These are phyloP conservation scores for Megaceryle alcyon DNA, from an alignment of 2,797 vertebrate species.

Conservation along the genomic window DNA sequence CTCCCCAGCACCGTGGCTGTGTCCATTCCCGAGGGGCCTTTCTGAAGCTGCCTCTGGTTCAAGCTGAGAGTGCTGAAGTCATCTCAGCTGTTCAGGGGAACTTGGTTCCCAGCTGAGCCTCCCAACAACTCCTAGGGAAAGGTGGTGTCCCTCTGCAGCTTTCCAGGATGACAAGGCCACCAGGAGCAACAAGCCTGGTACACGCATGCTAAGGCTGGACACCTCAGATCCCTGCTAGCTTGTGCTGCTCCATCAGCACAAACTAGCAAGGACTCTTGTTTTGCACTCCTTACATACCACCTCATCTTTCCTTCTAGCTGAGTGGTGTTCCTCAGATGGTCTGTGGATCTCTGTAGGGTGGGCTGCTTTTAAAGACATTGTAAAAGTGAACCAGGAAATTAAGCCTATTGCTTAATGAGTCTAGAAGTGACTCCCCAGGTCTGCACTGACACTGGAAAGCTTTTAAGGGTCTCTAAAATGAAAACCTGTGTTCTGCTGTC, in stretches of 20 bases:
- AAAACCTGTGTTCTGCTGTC: background rate
- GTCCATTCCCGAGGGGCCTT: background rate
- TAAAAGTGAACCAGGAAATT: background rate
- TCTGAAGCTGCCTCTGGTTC: background rate
- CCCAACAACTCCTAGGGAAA: background rate
- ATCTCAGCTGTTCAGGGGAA: background rate
- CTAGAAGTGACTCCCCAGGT: background rate
- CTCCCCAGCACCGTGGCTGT: background rate
- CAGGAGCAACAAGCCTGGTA: background rate
- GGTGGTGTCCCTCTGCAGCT: background rate
- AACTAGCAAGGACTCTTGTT: background rate
- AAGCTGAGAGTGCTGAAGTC: background rate
- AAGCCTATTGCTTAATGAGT: background rate
- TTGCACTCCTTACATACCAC: background rate
- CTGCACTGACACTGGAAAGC: background rate
- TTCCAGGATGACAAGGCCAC: background rate
- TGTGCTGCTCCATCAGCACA: background rate
- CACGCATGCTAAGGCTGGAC: fast-evolving
- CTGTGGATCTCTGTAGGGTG: background rate
- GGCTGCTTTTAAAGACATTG: background rate
- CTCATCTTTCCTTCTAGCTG: background rate
- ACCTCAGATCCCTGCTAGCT: background rate
- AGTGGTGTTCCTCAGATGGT: background rate
- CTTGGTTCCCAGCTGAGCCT: background rate
- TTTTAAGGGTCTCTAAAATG: background rate